Conservation (phyloP, 2,797 vertebrate genomes). For the Pangasius larnaudii region DNA sequence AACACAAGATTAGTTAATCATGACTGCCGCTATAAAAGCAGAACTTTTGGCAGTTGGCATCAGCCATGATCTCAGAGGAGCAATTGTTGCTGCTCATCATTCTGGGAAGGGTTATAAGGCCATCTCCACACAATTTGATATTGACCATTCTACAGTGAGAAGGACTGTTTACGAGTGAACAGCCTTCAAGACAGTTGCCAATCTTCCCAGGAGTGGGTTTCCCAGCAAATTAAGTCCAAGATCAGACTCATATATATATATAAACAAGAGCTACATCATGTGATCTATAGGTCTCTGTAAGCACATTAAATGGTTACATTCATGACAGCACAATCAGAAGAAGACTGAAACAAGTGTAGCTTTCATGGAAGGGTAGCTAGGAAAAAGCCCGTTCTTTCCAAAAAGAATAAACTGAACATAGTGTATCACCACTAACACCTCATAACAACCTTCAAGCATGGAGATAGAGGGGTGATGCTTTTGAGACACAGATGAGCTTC, state of each 20-base stretch:
- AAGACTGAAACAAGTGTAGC: background rate
- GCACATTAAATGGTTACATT: background rate
- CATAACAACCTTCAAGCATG: background rate
- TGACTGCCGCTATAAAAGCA: background rate
- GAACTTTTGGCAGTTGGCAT: background rate
- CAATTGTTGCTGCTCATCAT: too few relatives aligned
- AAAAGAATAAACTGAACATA: background rate
- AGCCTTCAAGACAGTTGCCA: background rate
- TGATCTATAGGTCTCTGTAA: background rate
- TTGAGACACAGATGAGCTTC: background rate
- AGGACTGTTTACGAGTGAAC: background rate
- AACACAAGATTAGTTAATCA: background rate
- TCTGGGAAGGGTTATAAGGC: background rate
- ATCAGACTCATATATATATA: background rate
- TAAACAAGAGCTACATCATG: background rate
- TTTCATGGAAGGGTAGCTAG: background rate
- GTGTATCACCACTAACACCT: background rate
- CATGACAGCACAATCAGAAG: background rate
- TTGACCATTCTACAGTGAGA: background rate
- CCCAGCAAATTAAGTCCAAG: background rate
- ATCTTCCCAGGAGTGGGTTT: background rate
- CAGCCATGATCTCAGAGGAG: background rate
- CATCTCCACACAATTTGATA: background rate
- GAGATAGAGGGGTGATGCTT: background rate
- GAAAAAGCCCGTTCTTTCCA: background rate